Base-by-base conservation (phyloP, 2,797 vertebrate species). In the Phataginus tricuspis region DNA sequence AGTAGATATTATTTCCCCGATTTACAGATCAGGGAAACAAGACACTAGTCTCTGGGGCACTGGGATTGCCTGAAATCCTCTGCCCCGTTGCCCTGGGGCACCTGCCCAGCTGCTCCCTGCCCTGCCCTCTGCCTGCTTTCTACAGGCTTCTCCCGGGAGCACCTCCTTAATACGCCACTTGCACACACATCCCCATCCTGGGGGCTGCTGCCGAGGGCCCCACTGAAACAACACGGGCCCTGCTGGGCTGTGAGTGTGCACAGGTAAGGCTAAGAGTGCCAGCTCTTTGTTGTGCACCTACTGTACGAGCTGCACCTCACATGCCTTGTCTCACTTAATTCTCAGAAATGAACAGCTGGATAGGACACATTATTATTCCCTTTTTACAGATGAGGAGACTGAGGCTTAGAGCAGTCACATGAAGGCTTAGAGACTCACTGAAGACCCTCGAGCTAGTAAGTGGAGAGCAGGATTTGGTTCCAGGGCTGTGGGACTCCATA, bases 1-100 rank as follows among this genome's bases (percentile, higher is more conserved):
- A 13, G 31, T 68, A 84, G 14, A 0, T 59, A 66, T n/a, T 89
- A 74, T 39, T 63, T 89, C 14, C 34, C 61, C 29, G 13, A 82
- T 86, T 90, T 25, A 86, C 16, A 83, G 39, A 42, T 78, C 27
- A 78, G 51, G 49, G 61, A 74, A 90, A 45, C 11, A 42, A 93
- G 83, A 64, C 63, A 14, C 23, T 19, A 29, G 13, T 27, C 1
- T 51, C 21, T 3, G 13, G 59, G 57, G 66, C 68, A 39, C 19
- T 21, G 69, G 69, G 61, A 55, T 31, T 15, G 11, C 51, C 53
- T 57, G 29, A 63, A 85, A 49, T 39, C 13, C 61, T 51, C 51
- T 3, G 21, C 66, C 11, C 5, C 16, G 2, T 15, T 34, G 10
- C 34, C 39, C 96, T 95, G 9, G 51, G 13, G 49, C 51, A 59